Evolutionary conservation across 2,888 invertebrate species (phyloP).

Genomic region (Oscheius sp.): DNA sequence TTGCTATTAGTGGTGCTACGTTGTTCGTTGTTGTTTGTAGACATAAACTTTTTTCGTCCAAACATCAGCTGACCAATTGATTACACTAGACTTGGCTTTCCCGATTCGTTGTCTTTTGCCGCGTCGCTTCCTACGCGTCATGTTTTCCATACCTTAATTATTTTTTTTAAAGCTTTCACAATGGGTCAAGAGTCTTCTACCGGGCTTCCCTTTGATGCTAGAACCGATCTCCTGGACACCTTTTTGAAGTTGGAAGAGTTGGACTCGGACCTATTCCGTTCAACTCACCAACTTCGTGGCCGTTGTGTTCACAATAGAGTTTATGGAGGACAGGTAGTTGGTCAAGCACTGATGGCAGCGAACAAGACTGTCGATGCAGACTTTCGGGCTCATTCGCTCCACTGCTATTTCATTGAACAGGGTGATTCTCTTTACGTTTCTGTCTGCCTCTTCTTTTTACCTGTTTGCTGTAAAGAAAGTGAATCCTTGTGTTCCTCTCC

Average conservation of each 20-base stretch:
- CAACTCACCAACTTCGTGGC: slow-evolving; percentile 56
- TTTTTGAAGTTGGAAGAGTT: slow-evolving; percentile 55
- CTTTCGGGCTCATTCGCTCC: slow-evolving; percentile 74
- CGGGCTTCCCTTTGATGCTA: slow-evolving; percentile 33
- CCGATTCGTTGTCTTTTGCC: neutral
- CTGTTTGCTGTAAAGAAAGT: neutral
- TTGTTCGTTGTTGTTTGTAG: too few relatives aligned
- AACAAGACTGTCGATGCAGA: slow-evolving; percentile 71
- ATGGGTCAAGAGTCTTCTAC: slow-evolving; percentile 5
- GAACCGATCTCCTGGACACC: slow-evolving; percentile 48
- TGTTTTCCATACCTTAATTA: too few relatives aligned
- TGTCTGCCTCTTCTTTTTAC: neutral
- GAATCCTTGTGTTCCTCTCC: too few relatives aligned
- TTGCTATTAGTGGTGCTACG: too few relatives aligned
- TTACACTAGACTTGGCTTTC: slow-evolving; percentile 19
- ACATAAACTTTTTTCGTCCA: neutral
- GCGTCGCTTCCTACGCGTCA: neutral
- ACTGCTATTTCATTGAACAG: slow-evolving; percentile 74
- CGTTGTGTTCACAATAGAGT: slow-evolving; percentile 60
- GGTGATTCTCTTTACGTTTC: slow-evolving; percentile 54
- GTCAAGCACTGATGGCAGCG: slow-evolving; percentile 75
- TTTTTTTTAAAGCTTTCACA: too few relatives aligned
- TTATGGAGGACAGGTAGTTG: slow-evolving; percentile 74
- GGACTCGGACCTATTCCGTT: slow-evolving; percentile 52
- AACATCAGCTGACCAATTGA: slow-evolving; percentile 13